Evolutionary conservation across 2,113 vertebrate genomes (phyloP).

Genomic region (Sminthopsis crassicaudata): DNA sequence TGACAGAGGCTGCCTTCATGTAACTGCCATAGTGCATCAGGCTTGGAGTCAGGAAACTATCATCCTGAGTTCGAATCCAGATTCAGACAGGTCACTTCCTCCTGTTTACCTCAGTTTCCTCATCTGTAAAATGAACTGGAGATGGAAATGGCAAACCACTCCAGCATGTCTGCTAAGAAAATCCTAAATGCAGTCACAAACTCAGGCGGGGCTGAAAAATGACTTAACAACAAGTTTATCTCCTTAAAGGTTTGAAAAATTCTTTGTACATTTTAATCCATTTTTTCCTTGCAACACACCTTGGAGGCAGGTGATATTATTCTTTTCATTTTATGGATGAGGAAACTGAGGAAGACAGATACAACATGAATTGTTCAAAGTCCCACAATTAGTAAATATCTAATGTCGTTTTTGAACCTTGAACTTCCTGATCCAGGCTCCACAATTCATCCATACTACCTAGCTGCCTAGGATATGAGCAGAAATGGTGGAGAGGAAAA

Average conservation of each 20-base stretch:
- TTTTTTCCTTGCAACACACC: neutral
- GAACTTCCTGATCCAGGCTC: neutral
- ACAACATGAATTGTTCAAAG: neutral
- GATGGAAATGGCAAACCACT: too few relatives aligned
- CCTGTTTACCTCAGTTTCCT: too few relatives aligned
- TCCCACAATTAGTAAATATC: neutral
- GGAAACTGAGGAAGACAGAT: neutral
- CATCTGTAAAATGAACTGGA: too few relatives aligned
- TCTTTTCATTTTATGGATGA: neutral
- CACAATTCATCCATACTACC: neutral
- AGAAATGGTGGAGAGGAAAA: neutral
- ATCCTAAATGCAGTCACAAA: too few relatives aligned
- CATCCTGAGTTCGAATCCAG: too few relatives aligned
- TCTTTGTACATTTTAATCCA: neutral
- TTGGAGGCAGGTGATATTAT: neutral
- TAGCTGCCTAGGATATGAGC: neutral
- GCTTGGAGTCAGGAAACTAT: too few relatives aligned
- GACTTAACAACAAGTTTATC: too few relatives aligned
- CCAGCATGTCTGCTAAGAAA: too few relatives aligned
- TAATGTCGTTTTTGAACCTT: neutral
- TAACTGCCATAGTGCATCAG: too few relatives aligned
- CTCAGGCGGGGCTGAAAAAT: too few relatives aligned
- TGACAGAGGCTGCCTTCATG: neutral
- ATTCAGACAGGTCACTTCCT: too few relatives aligned
- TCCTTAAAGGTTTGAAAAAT: neutral